Evolutionary conservation across 2,113 vertebrate genomes (phyloP).

Genomic region (Erythrolamprus reginae): DNA sequence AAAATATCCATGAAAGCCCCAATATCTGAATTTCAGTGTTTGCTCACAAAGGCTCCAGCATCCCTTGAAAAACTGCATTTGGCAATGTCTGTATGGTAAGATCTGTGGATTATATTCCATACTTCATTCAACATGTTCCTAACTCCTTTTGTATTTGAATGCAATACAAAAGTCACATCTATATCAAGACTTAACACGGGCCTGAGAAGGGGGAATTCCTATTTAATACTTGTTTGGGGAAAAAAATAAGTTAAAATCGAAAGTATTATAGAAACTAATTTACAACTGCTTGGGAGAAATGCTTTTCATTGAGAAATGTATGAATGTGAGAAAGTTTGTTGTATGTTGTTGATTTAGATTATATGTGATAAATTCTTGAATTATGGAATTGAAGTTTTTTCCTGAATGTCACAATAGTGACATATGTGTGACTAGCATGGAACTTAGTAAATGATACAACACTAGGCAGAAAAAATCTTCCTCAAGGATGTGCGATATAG

Average conservation of each 20-base stretch:
- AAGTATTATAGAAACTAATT: constrained; percentile 61
- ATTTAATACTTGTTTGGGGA: constrained; percentile 34
- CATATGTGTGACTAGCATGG: neutral
- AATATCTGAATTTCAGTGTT: neutral
- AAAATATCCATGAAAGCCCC: neutral
- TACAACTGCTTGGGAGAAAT: constrained; percentile 46
- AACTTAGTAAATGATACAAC: neutral
- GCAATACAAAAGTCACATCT: neutral
- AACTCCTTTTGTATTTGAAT: neutral
- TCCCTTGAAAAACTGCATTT: neutral
- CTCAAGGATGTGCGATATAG: neutral
- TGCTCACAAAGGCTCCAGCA: neutral
- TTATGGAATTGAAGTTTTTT: neutral
- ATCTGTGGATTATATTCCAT: neutral
- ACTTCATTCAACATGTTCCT: neutral
- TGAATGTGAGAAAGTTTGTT: neutral
- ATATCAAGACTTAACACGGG: neutral
- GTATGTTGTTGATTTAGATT: neutral
- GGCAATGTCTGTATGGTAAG: neutral
- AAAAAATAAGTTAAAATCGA: constrained; percentile 58
- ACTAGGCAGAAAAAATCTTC: neutral
- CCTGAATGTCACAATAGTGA: neutral
- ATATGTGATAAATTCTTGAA: neutral
- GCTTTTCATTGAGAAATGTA: neutral
- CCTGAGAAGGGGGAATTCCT: neutral